Evolutionary conservation across 1,140 invertebrate species (phyloP).

Genomic region (Diorhabda carinulata): DNA sequence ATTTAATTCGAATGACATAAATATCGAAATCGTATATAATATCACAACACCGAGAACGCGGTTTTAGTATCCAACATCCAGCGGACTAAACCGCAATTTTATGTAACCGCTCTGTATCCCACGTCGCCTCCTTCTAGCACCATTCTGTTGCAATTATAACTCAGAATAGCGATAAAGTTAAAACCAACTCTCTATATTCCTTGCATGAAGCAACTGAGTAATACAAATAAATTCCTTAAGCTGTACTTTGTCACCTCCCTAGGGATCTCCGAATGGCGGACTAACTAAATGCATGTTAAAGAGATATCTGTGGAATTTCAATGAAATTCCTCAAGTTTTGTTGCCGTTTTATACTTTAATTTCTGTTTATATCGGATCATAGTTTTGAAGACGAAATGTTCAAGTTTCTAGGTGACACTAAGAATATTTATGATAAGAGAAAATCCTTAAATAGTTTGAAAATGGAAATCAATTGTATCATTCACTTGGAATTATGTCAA

Average conservation of each 20-base stretch:
- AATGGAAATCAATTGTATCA: too few relatives aligned
- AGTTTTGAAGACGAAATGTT: not conserved
- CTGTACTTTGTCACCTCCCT: conserved; percentile 16
- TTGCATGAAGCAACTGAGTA: conserved; percentile 13
- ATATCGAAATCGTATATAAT: not conserved
- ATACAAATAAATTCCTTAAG: conserved; percentile 17
- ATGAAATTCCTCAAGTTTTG: conserved; percentile 9
- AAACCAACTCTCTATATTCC: conserved; percentile 15
- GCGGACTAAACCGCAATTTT: conserved; percentile 11
- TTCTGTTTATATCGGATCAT: conserved; percentile 3
- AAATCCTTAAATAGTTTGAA: too few relatives aligned
- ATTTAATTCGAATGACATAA: not conserved
- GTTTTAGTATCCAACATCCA: not conserved
- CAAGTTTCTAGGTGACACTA: too few relatives aligned
- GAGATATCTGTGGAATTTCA: conserved; percentile 14
- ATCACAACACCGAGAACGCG: not conserved
- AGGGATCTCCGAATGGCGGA: not conserved
- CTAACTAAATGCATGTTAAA: conserved; percentile 12
- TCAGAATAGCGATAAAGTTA: conserved; percentile 15
- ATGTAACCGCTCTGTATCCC: conserved; percentile 6
- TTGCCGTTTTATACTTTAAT: not conserved
- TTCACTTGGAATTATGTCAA: too few relatives aligned
- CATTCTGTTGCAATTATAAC: conserved; percentile 9
- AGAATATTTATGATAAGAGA: too few relatives aligned
- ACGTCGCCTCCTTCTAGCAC: not conserved